Base-by-base conservation (phyloP, 2,113 vertebrate species). In the Seriola dumerili region DNA sequence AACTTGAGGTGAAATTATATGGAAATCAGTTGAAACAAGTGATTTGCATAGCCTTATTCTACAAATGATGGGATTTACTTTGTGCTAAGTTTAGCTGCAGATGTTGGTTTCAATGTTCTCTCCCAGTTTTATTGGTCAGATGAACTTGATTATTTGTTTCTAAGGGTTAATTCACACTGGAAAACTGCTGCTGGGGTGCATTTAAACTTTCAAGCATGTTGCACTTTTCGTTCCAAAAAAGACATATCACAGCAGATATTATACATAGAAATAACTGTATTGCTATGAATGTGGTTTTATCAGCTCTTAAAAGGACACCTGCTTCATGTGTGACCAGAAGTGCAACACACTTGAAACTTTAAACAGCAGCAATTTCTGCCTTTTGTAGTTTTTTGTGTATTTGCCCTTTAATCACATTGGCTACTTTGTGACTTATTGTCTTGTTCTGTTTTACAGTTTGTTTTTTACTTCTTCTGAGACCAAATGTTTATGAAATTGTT, bases 121-220 rank as follows among this genome's bases (percentile, higher is more conserved):
- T 87, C 84, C 89, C 88, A 87, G 87, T 94, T 94, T 93, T 94
- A 93, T 85, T 92, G 87, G 85, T 94, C 84, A 87, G 92, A 88
- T 82, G 81, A 94, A 92, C 93, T 92, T 91, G 85, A 88, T 76
- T 81, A 29, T 73, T 65, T 85, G 36, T 81, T 50, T 73, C 29
- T 13, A 52, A 59, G 25, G 71, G 67, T 85, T 77, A 3, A 59
- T 80, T 85, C 58, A 84, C 71, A 83, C 71, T 75, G 48, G 76
- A 67, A 66, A 72, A 19, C 32, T 9, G 48, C 46, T 38, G 54
- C 59, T 48, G 14, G 19, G 19, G 4, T 13, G 2, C 5, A 12
- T 17, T 40, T 7, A 40, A 46, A 58, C 25, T 29, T n/a, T 25
- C 16, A 61, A 14, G 14, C 10, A 8, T 42, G 25, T 81, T 76